These are phyloP conservation scores for Eupristina koningsbergeri DNA, from an alignment of 1,140 invertebrate species.

Conservation along the genomic window DNA sequence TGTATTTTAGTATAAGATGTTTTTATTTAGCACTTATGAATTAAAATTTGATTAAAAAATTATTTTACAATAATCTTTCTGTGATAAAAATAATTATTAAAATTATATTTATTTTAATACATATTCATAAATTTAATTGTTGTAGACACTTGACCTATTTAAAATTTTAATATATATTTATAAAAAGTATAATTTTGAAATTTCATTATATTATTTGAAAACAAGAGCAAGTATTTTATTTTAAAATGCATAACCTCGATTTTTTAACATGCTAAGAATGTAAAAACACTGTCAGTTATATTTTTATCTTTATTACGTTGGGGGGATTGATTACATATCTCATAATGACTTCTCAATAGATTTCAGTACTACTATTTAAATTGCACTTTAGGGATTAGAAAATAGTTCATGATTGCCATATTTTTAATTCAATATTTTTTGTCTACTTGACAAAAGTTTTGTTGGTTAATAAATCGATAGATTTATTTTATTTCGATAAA, in stretches of 20 bases:
- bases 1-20: too few relatives aligned
- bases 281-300: slow-evolving; percentile 50
- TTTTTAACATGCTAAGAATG: slow-evolving; percentile 45
- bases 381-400: background rate
- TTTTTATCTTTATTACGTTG: slow-evolving; percentile 41
- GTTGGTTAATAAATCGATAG: too few relatives aligned
- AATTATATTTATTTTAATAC: background rate
- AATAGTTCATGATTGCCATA: background rate
- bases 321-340: slow-evolving; percentile 36
- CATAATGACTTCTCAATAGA: slow-evolving; percentile 42
- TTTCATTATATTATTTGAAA: slow-evolving; percentile 26
- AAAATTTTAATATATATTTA: background rate
- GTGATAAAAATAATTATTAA: background rate
- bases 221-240: slow-evolving; percentile 39
- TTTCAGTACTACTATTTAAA: background rate
- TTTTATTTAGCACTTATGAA: background rate
- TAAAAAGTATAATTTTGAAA: slow-evolving; percentile 25
- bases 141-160: background rate
- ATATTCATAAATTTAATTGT: background rate
- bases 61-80: background rate
- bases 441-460: too few relatives aligned
- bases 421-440: background rate
- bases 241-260: slow-evolving; percentile 48
- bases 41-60: background rate
- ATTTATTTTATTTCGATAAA: too few relatives aligned